phyloP scores from a whole-genome alignment of 2,797 vertebrate genomes.

The Denticeps clupeoides region DNA sequence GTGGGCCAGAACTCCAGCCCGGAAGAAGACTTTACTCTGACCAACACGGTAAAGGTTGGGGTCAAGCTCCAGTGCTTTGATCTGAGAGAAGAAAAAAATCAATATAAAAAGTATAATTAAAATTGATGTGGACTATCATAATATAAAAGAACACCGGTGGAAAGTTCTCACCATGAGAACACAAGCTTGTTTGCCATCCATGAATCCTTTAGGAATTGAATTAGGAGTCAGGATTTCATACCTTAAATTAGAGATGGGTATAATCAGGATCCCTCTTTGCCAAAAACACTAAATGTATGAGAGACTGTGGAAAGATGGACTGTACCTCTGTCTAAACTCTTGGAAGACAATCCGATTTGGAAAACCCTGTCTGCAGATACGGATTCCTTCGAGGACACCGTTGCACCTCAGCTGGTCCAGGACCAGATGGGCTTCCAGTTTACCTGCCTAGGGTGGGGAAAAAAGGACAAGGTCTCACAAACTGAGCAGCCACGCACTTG shows the following conservation, averaged over 20 bases:
- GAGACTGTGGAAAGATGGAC: background rate
- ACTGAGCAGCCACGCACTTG: background rate
- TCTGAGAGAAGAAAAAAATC: conserved; percentile 38
- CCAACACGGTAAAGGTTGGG: conserved; percentile 73
- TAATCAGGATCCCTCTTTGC: background rate
- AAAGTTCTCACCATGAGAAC: conserved; percentile 66
- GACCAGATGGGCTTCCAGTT: conserved; percentile 71
- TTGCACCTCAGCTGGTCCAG: conserved; percentile 77
- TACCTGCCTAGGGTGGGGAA: conserved; percentile 56
- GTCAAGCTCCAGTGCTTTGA: conserved; percentile 74
- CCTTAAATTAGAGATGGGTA: conserved; percentile 39
- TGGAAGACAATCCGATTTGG: conserved; percentile 79
- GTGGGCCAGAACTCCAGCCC: conserved; percentile 75
- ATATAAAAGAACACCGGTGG: background rate
- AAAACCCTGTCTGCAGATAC: conserved; percentile 78
- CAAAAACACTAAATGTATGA: background rate
- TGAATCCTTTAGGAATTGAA: conserved; percentile 78
- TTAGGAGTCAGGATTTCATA: conserved; percentile 79
- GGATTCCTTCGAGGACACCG: conserved; percentile 74
- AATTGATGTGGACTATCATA: background rate
- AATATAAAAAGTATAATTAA: background rate
- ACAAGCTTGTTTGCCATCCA: conserved; percentile 82
- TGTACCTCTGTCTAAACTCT: conserved; percentile 78
- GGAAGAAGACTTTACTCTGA: conserved; percentile 80
- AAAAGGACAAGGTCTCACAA: background rate